Evolutionary conservation across 2,113 vertebrate genomes (phyloP), one percentile per base, ranked within the genome.

Genomic region (Lepisosteus osseus): DNA sequence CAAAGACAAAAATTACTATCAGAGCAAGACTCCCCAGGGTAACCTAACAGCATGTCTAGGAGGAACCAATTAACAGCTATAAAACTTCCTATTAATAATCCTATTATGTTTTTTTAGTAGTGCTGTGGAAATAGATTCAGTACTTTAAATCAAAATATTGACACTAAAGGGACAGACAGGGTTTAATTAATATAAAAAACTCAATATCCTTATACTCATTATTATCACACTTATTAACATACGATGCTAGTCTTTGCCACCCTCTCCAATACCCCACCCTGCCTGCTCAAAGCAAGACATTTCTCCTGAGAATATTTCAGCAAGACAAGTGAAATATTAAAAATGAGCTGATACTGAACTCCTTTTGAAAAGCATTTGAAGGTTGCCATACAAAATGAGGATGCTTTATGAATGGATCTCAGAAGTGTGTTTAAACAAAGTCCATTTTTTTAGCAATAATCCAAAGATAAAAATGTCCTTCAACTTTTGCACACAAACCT

Each of bases 281-380:
- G 44, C n/a, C 57, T 55, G 45, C 64, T 51, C 69, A 69, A 59
- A 68, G 72, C 68, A 13, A 29, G 45, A 65, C 59, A 65, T 72
- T 69, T 74, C 76, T 61, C 72, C 9, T 9, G 61, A 68, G 69
- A 76, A 70, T 75, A 54, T 69, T 72, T 80, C 63, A 72, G 70
- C 5, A 40, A 76, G 73, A 79, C 78, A 74, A 79, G 75, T 67
- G 54, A 76, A 78, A 74, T 61, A 77, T 64, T 62, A 73, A 59
- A 73, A 61, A 42, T 6, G 51, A 56, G 68, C 68, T 72, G 62
- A 74, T 66, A 61, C 65, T 70, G 61, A 42, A 42, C 7, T 44
- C 57, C 71, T 67, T 61, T 7, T 41, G 14, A 45, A 51, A 61
- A 69, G 70, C 51, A 67, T 56, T 41, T 29, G 55, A 72, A 72